Percentiles rank a stretch among this genome's conserved stretches.
Evolutionary conservation across 1,140 invertebrate species (phyloP).

Genomic region (Epicauta chinensis): DNA sequence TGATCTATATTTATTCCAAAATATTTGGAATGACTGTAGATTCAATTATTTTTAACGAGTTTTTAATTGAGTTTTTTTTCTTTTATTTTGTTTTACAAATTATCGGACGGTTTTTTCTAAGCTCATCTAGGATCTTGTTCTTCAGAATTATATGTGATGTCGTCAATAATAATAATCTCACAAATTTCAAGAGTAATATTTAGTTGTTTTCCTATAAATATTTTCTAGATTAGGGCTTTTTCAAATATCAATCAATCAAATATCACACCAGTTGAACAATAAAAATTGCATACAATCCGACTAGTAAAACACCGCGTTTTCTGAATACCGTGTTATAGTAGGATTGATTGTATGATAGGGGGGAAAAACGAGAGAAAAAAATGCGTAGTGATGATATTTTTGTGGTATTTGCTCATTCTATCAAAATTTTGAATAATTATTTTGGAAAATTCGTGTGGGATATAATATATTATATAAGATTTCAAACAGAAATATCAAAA

Average conservation of each 20-base stretch:
- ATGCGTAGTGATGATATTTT: too few relatives aligned
- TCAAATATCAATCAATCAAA: background rate
- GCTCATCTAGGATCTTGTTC: constrained; percentile 26
- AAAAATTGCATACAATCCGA: too few relatives aligned
- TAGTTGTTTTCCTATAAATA: constrained; percentile 25
- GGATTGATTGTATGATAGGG: too few relatives aligned
- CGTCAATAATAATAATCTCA: constrained; percentile 35
- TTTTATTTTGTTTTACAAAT: background rate
- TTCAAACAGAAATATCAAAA: constrained; percentile 4
- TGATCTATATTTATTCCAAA: background rate
- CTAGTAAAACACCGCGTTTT: too few relatives aligned
- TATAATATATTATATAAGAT: constrained; percentile 3
- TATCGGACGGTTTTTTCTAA: constrained; percentile 20
- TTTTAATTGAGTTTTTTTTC: constrained; percentile 1
- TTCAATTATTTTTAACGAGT: constrained; percentile 9
- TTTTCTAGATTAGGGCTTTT: constrained; percentile 17
- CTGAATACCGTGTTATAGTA: too few relatives aligned
- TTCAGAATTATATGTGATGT: constrained; percentile 44
- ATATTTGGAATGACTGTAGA: background rate
- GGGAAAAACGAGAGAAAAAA: too few relatives aligned
- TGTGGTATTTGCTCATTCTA: too few relatives aligned
- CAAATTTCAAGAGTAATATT: constrained; percentile 32
- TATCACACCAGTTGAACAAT: background rate
- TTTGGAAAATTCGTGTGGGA: too few relatives aligned
- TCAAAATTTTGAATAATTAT: too few relatives aligned